Conservation (phyloP, 37 sponge, comb jelly and placozoan genomes). For the Spongilla lacustris region DNA sequence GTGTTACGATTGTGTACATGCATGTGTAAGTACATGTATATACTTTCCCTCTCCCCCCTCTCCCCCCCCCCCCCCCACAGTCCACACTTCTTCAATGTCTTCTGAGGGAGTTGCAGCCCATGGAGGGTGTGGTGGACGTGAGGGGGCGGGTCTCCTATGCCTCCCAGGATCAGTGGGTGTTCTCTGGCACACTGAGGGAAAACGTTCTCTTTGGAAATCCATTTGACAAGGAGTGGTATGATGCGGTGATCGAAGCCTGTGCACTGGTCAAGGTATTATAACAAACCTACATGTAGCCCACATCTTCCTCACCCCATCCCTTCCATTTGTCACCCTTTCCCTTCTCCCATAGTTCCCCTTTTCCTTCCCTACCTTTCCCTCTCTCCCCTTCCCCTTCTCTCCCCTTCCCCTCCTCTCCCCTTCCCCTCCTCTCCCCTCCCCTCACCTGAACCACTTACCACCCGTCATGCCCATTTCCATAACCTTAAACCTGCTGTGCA, state of each 20-base stretch:
- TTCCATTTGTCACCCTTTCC: too few relatives aligned
- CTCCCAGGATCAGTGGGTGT: conserved; percentile 77
- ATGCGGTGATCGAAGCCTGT: conserved; percentile 42
- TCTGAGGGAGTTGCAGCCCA: conserved; percentile 49
- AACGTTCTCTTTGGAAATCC: conserved; percentile 75
- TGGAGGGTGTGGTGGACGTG: conserved; percentile 44
- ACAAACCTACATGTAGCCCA: conserved; percentile 61
- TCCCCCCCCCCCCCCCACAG: conserved; percentile 6
- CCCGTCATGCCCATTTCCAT: not conserved
- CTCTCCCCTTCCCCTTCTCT: not conserved
- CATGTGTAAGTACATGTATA: too few relatives aligned
- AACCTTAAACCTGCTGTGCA: not conserved
- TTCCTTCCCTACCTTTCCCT: not conserved
- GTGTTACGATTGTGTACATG: too few relatives aligned
- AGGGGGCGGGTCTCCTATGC: conserved; percentile 62
- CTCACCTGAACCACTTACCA: too few relatives aligned
- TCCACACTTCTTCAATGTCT: conserved; percentile 65
- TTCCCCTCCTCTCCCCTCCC: conserved; percentile 5
- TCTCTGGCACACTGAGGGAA: conserved; percentile 74
- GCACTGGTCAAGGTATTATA: conserved; percentile 53
- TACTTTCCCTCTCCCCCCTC: too few relatives aligned
- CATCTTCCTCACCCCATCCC: not conserved
- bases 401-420: not conserved
- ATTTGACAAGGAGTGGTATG: conserved; percentile 18
- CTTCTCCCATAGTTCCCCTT: not conserved